Evolutionary conservation across 2,888 invertebrate species (phyloP).

Genomic region (Cryptus armator): DNA sequence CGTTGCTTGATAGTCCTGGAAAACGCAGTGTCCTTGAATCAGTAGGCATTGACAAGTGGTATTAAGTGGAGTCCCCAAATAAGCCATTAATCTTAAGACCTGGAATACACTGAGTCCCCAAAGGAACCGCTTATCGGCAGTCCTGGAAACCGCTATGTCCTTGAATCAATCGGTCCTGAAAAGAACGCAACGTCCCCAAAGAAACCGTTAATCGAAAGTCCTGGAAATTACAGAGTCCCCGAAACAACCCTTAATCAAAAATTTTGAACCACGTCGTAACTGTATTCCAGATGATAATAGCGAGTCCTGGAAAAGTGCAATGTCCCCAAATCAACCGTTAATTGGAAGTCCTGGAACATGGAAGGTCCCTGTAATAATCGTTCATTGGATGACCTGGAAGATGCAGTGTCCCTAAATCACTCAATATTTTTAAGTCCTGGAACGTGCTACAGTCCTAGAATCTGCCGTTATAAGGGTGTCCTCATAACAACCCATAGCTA

Average conservation of each 20-base stretch:
- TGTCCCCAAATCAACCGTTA: slow-evolving; percentile 4
- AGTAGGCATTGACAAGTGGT: background rate
- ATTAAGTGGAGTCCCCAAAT: background rate
- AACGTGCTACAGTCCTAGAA: background rate
- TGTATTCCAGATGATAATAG: background rate
- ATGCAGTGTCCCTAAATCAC: background rate
- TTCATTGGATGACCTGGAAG: background rate
- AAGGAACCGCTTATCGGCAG: no score
- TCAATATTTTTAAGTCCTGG: background rate
- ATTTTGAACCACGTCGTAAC: no score
- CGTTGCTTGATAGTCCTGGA: background rate
- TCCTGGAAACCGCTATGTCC: background rate
- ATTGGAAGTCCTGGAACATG: slow-evolving; percentile 2
- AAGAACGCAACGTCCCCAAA: background rate
- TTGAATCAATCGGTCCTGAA: background rate
- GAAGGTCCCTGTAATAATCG: background rate
- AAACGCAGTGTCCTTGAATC: background rate
- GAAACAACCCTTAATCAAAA: background rate
- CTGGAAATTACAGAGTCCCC: background rate
- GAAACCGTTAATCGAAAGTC: background rate
- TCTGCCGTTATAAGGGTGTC: background rate
- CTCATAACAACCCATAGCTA: background rate
- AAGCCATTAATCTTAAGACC: no score
- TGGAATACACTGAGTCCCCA: no score
- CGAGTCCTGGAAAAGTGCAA: background rate